Conservation (phyloP, 2,888 invertebrate genomes). For the Tuberolachnus salignus region DNA sequence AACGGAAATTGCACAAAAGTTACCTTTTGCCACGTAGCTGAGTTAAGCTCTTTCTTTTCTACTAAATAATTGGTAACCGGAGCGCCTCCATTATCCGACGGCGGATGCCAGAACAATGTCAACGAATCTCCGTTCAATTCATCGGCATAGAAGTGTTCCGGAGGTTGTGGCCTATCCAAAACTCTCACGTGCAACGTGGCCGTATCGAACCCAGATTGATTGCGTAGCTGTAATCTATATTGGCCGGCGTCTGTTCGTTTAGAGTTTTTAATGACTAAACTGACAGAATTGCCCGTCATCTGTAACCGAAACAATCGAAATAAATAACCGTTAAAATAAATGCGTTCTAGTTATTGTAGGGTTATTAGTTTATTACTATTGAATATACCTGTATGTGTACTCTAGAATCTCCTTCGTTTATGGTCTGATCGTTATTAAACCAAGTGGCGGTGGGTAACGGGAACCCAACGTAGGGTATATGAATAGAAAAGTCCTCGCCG, state of each 20-base stretch:
- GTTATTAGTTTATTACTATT: no score
- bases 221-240: constrained; percentile 89
- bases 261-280: constrained; percentile 90
- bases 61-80: constrained; percentile 95
- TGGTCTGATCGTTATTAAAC: constrained; percentile 83
- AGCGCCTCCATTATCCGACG: constrained; percentile 94
- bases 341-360: no score
- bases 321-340: background rate
- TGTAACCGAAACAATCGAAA: constrained; percentile 62
- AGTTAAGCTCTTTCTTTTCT: constrained; percentile 87
- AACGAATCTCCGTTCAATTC: constrained; percentile 95
- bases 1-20: background rate
- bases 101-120: constrained; percentile 94
- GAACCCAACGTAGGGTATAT: constrained; percentile 93
- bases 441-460: constrained; percentile 94
- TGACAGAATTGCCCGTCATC: constrained; percentile 85
- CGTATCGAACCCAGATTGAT: constrained; percentile 93
- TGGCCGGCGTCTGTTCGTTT: constrained; percentile 88
- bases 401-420: constrained; percentile 79
- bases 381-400: constrained; percentile 71
- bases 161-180: constrained; percentile 87
- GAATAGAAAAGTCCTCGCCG: constrained; percentile 96
- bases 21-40: constrained; percentile 80
- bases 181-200: constrained; percentile 94
- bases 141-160: constrained; percentile 88